phyloP scores from a whole-genome alignment of 2,888 invertebrate genomes.

The Drosophila lacicola region DNA sequence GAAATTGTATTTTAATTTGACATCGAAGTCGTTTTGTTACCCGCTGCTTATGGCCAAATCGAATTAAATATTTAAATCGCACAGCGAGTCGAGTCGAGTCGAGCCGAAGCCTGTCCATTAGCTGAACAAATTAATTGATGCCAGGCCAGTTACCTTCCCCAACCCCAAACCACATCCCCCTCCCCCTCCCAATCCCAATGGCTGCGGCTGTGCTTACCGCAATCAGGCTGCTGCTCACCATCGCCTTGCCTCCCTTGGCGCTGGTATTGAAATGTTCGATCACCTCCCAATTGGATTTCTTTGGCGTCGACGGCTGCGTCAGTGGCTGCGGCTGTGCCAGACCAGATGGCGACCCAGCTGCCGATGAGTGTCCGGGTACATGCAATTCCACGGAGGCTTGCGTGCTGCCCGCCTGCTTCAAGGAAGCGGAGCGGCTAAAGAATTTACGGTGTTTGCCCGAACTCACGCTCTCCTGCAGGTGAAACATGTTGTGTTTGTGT shows the following conservation, averaged over 20 bases:
- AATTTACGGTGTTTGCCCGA: constrained; percentile 76
- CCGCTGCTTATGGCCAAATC: constrained; percentile 57
- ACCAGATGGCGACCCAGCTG: constrained; percentile 48
- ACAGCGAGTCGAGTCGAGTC: constrained; percentile 1
- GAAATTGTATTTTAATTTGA: constrained; percentile 67
- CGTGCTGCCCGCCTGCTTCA: constrained; percentile 86
- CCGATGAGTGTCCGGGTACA: constrained; percentile 71
- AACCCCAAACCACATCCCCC: neutral
- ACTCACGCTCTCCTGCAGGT: constrained; percentile 25
- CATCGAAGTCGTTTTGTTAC: constrained; percentile 12
- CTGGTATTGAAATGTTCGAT: constrained; percentile 92
- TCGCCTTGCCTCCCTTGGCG: constrained; percentile 87
- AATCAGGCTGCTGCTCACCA: constrained; percentile 88
- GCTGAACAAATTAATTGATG: constrained; percentile 70
- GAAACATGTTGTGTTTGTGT: neutral
- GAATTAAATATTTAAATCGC: constrained; percentile 75
- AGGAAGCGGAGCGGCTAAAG: constrained; percentile 87
- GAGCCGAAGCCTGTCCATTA: constrained; percentile 54
- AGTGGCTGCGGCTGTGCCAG: constrained; percentile 75
- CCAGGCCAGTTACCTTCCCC: constrained; percentile 24
- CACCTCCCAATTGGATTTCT: constrained; percentile 96
- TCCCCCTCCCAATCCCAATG: constrained; percentile 1
- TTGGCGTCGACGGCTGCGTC: constrained; percentile 88
- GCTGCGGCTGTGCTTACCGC: constrained; percentile 86
- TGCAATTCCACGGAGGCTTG: constrained; percentile 83